Base-by-base conservation (phyloP, 1,140 invertebrate species). In the Drosophila nannoptera region DNA sequence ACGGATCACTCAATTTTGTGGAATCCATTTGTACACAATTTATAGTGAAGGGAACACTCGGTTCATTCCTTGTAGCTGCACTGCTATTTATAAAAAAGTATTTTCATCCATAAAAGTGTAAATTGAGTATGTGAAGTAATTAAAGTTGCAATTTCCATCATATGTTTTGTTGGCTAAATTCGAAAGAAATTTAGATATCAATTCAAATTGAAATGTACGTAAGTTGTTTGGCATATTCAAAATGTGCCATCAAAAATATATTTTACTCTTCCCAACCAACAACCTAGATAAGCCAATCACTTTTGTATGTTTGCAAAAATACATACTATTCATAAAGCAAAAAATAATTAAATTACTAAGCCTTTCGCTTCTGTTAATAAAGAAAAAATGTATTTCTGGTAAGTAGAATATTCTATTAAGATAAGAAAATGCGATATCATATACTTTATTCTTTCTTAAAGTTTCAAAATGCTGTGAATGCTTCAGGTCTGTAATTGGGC, bases 51-150 rank as follows among this genome's bases (percentile, higher is more conserved):
- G 77, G 60, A 71, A 80, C 84, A 75, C 84, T 87, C 75, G 63
- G 78, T 83, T 82, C 87, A 88, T 88, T 88, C 87, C 87, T 87
- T 88, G 77, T 75, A 88, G 76, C 70, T 83, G 78, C 78, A 83
- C 78, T 87, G 80, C 83, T 84, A 87, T 81, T 71, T 69, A 78
- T 77, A 70, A 60, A 76, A 76, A 72, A 45, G 72, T 75, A 77
- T 81, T 81, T 86, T 75, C 77, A 87, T 82, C 75, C 65, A 73
- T 81, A 77, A 73, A 71, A 71, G 72, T 81, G 69, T 81, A 87
- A 75, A 78, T 72, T 77, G 61, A 56, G 75, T 84, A 87, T 87
- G 72, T 87, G 81, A 87, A 77, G 75, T 74, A 77, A 87, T 86
- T 77, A 86, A 81, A 84, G 77, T 68, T 80, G 68, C 60, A 70